Percentiles rank a stretch among this genome's conserved stretches.
Conservation (phyloP, 2,888 invertebrate species). For the Apamea crenata region DNA sequence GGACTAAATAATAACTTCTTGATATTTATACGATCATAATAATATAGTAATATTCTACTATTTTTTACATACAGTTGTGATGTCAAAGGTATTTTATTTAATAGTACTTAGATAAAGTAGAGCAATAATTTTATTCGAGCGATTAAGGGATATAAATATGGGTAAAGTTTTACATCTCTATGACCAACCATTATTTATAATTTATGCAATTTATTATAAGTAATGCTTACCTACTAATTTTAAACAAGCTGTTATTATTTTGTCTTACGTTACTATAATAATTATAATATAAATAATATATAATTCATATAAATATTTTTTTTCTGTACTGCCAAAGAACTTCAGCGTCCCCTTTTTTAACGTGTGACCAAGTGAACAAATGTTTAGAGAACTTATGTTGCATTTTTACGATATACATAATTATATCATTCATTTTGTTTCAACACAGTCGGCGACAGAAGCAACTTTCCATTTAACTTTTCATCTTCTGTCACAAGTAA, state of each 20-base stretch:
- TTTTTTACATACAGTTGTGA: conserved; percentile 50
- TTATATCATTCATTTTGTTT: conserved; percentile 13
- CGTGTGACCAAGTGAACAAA: conserved; percentile 59
- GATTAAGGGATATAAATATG: conserved; percentile 42
- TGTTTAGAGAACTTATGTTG: conserved; percentile 40
- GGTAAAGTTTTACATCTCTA: conserved; percentile 26
- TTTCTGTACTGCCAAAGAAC: conserved; percentile 61
- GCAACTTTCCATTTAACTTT: neutral
- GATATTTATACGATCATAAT: conserved; percentile 54
- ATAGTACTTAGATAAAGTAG: conserved; percentile 50
- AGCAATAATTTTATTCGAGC: conserved; percentile 58
- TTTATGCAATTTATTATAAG: conserved; percentile 29
- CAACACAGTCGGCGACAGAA: conserved; percentile 27
- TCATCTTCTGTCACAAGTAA: neutral
- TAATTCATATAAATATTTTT: conserved; percentile 38
- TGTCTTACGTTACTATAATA: conserved; percentile 40
- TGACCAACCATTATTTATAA: conserved; percentile 47
- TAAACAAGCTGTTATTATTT: conserved; percentile 62
- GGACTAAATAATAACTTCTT: conserved; percentile 61
- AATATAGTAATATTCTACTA: conserved; percentile 45
- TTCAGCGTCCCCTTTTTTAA: conserved; percentile 49
- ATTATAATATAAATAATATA: conserved; percentile 32
- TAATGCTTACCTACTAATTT: neutral
- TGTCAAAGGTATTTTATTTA: conserved; percentile 46
- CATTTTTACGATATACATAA: conserved; percentile 49